phyloP scores from a whole-genome alignment of 2,888 invertebrate species.

The Homarus gammarus region DNA sequence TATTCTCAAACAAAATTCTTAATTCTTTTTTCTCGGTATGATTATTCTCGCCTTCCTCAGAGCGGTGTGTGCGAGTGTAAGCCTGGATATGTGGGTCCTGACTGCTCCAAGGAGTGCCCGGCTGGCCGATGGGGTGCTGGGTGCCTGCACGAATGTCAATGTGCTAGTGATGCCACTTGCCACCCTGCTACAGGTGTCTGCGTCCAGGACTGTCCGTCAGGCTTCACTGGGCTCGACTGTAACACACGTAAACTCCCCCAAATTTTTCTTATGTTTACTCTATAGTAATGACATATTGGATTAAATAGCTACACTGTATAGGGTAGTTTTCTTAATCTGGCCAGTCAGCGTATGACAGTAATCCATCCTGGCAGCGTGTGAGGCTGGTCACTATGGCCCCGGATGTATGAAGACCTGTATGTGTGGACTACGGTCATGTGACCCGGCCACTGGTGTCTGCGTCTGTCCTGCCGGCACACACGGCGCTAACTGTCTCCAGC shows the following conservation, averaged over 20 bases:
- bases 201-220: conserved; percentile 51
- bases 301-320: background rate
- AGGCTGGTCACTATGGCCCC: conserved; percentile 56
- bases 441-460: conserved; percentile 51
- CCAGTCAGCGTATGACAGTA: background rate
- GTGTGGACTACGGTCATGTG: conserved; percentile 50
- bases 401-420: conserved; percentile 64
- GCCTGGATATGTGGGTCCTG: conserved; percentile 60
- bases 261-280: background rate
- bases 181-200: conserved; percentile 58
- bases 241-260: conserved; percentile 12
- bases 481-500: conserved; percentile 50
- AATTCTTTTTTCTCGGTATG: background rate
- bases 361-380: conserved; percentile 22
- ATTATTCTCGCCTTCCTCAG: conserved; percentile 7
- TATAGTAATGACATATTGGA: too few species aligned
- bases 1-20: too few species aligned
- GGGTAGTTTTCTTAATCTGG: background rate
- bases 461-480: conserved; percentile 61
- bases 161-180: conserved; percentile 49
- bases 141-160: conserved; percentile 70
- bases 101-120: conserved; percentile 67
- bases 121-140: conserved; percentile 60
- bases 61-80: conserved; percentile 63
- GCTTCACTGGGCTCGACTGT: conserved; percentile 53